Evolutionary conservation across 2,797 vertebrate species (phyloP).

Genomic region (Myotis myotis): DNA sequence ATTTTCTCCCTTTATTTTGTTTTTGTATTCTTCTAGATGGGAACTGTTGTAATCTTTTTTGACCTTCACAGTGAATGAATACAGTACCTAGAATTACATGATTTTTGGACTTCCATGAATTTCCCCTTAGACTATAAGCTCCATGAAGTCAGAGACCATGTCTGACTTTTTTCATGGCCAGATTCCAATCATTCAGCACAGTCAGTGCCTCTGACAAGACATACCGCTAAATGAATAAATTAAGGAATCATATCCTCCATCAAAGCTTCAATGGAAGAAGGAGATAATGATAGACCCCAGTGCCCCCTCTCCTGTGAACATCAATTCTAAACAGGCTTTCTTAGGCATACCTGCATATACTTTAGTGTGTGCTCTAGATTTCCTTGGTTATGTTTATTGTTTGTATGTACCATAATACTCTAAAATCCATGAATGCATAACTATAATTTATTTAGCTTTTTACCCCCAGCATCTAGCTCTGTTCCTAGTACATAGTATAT

Average conservation of each 20-base stretch:
- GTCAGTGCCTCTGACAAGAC: not conserved
- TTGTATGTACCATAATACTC: not conserved
- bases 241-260: not conserved
- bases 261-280: not conserved
- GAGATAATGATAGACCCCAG: not conserved
- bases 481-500: not conserved
- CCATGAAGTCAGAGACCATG: not conserved
- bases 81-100: not conserved
- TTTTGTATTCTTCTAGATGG: not conserved
- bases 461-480: not conserved
- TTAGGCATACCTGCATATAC: not conserved
- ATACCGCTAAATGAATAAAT: not conserved
- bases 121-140: not conserved
- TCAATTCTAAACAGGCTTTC: not conserved
- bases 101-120: not conserved
- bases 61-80: not conserved
- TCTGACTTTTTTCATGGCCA: not conserved
- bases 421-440: not conserved
- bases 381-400: not conserved
- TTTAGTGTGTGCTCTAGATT: not conserved
- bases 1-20: not conserved
- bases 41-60: not conserved
- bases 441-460: not conserved
- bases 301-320: not conserved
- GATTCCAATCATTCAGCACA: not conserved